Percentiles rank a stretch among this genome's conserved stretches.
Conservation (phyloP, 64 coral and sea anemone species). For the Stichodactyla helianthus region DNA sequence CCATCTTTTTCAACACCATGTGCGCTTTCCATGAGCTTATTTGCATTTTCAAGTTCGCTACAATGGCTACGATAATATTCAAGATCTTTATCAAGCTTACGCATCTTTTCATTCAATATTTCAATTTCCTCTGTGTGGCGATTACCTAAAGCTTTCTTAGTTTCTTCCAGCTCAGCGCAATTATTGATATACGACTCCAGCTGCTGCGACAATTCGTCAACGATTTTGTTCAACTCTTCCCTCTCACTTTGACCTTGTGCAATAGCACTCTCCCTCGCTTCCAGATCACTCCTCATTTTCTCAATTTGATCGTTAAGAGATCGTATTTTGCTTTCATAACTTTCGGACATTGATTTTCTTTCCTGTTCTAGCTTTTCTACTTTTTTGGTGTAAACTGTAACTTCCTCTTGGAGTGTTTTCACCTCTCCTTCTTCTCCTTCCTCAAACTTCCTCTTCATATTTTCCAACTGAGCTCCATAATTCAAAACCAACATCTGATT, state of each 20-base stretch:
- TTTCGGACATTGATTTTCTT: slow-evolving; percentile 54
- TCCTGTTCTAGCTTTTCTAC: slow-evolving; percentile 64
- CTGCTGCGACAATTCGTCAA: slow-evolving; percentile 35
- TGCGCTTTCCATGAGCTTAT: background rate
- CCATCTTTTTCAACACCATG: slow-evolving; percentile 17
- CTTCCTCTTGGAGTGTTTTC: slow-evolving; percentile 85
- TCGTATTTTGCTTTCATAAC: slow-evolving; percentile 26
- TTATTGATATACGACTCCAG: slow-evolving; percentile 28
- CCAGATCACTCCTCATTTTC: slow-evolving; percentile 19
- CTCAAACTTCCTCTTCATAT: slow-evolving; percentile 68
- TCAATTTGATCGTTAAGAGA: slow-evolving; percentile 44
- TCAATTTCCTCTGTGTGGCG: slow-evolving; percentile 16
- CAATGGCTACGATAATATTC: slow-evolving; percentile 37
- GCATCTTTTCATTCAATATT: slow-evolving; percentile 23
- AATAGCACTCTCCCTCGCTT: slow-evolving; percentile 24
- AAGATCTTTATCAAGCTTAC: slow-evolving; percentile 45
- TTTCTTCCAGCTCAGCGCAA: slow-evolving; percentile 44
- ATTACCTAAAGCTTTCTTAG: slow-evolving; percentile 49
- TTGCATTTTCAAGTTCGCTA: slow-evolving; percentile 40
- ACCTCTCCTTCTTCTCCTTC: slow-evolving; percentile 83
- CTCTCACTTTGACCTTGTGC: slow-evolving; percentile 18
- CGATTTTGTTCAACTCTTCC: slow-evolving; percentile 14
- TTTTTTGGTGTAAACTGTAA: slow-evolving; percentile 83
- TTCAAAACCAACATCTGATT: slow-evolving; percentile 76
- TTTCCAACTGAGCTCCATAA: slow-evolving; percentile 76